Evolutionary conservation across 2,888 invertebrate species (phyloP), one percentile per base, ranked within the genome.

Genomic region (Phyto melanocephala): DNA sequence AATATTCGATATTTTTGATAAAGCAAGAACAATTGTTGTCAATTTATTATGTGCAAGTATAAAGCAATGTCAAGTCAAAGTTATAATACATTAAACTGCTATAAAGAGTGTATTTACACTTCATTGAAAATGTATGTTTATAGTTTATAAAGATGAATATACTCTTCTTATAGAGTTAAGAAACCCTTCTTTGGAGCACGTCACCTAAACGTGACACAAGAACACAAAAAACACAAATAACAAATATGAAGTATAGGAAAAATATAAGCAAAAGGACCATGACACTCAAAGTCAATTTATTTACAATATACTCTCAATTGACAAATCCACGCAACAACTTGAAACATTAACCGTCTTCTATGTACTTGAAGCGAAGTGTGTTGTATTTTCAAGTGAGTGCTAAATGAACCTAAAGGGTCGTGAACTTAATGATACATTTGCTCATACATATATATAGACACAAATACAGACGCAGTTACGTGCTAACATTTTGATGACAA

Each of bases 281-380:
- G 79, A 71, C 79, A 82, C 82, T 82, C 71, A 79, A 81, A 79
- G 75, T 82, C 45, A 82, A 76, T 82, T 79, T 79, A 76, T 71
- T 76, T 79, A 58, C 79, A 82, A 82, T 82, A 82, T 76, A 76
- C 54, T 82, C 58, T 65, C 70, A 79, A 82, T 79, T 82, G 52
- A 67, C 75, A 79, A 70, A 74, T 79, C 54, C 62, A 75, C 79
- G 75, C 75, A 65, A 62, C 42, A 71, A 70, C 80, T 80, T 50
- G 45, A 76, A 67, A 58, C 40, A 70, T 75, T 75, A 67, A 65
- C 50, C 63, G 28, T 47, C 42, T 62, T 68, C 37, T 22, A 7
- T 40, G n/a, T 35, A 62, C 28, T 50, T 68, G 10, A 60, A 67
- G 22, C n/a, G 22, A 20, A 17, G 62, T 50, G 22, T 37, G 37